phyloP scores from a whole-genome alignment of 2,888 invertebrate species.

The Cremastinae sp. region DNA sequence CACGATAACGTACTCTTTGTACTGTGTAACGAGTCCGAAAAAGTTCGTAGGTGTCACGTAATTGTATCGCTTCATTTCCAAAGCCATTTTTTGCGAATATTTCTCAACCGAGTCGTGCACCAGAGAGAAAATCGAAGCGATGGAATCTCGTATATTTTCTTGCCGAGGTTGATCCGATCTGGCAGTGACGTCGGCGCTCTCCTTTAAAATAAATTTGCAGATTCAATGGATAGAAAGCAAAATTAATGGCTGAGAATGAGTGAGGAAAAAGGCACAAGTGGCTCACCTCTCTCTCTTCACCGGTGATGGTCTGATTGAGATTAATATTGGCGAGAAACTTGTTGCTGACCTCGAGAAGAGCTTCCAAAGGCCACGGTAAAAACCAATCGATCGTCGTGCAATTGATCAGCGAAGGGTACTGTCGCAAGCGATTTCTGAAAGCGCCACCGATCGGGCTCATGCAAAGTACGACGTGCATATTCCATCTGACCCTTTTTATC shows the following conservation, averaged over 20 bases:
- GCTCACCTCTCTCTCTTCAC: conserved; percentile 82
- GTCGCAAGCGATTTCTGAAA: conserved; percentile 91
- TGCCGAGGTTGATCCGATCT: conserved; percentile 77
- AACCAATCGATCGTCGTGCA: conserved; percentile 96
- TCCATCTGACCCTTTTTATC: conserved; percentile 88
- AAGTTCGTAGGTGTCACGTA: conserved; percentile 96
- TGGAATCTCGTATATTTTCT: conserved; percentile 84
- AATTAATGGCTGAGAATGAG: neutral
- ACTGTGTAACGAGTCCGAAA: conserved; percentile 91
- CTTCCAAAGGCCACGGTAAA: conserved; percentile 93
- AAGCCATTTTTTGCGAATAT: conserved; percentile 87
- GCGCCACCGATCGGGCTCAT: conserved; percentile 94
- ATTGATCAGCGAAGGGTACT: conserved; percentile 93
- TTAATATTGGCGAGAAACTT: conserved; percentile 89
- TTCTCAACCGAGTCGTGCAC: conserved; percentile 92
- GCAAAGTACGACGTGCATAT: conserved; percentile 91
- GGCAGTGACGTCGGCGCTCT: conserved; percentile 63
- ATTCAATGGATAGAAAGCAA: neutral
- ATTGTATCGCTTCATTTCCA: conserved; percentile 90
- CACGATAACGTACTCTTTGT: conserved; percentile 85
- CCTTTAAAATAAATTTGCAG: conserved; percentile 67
- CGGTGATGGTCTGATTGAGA: conserved; percentile 87
- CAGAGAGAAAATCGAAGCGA: conserved; percentile 89
- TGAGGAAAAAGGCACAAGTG: conserved; percentile 21
- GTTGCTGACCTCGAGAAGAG: conserved; percentile 93